phyloP scores from a whole-genome alignment of 1,140 invertebrate genomes.

The Monochamus saltuarius region DNA sequence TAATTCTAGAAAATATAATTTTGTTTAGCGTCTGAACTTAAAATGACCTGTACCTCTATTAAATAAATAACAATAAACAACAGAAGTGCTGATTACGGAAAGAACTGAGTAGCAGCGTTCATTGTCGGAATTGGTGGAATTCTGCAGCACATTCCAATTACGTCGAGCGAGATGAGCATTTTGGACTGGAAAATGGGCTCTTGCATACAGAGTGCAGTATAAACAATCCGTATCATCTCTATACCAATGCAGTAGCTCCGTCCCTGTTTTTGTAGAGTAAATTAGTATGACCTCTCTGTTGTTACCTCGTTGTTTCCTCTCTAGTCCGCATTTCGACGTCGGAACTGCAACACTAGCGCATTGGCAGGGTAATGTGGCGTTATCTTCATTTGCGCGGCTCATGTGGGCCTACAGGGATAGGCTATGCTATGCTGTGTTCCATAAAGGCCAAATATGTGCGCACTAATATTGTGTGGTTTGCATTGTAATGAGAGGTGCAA shows the following conservation, averaged over 20 bases:
- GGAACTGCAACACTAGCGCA: conserved; percentile 34
- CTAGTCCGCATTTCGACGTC: conserved; percentile 6
- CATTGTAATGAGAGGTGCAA: conserved; percentile 33
- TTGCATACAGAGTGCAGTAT: conserved; percentile 31
- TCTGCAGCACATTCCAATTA: conserved; percentile 26
- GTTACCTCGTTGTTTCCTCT: conserved; percentile 1
- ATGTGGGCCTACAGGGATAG: conserved; percentile 28
- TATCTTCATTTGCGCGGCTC: conserved; percentile 45
- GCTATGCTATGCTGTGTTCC: conserved; percentile 10
- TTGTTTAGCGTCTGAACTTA: too few species aligned
- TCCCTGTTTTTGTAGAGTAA: too few species aligned
- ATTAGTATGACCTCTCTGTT: background rate
- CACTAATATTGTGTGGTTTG: conserved; percentile 33
- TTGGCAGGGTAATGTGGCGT: conserved; percentile 39
- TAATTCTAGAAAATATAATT: too few species aligned
- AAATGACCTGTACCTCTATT: background rate
- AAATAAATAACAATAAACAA: conserved; percentile 26
- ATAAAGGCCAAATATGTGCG: conserved; percentile 27
- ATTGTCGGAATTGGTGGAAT: conserved; percentile 15
- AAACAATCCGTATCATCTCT: conserved; percentile 24
- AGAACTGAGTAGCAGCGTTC: conserved; percentile 18
- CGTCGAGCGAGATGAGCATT: conserved; percentile 16
- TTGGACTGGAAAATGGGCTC: conserved; percentile 26
- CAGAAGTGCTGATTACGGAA: conserved; percentile 19
- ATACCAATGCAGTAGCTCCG: background rate